Percentiles rank a stretch among this genome's conserved stretches.
Evolutionary conservation across 2,797 vertebrate species (phyloP).

Genomic region (Pterois miles): DNA sequence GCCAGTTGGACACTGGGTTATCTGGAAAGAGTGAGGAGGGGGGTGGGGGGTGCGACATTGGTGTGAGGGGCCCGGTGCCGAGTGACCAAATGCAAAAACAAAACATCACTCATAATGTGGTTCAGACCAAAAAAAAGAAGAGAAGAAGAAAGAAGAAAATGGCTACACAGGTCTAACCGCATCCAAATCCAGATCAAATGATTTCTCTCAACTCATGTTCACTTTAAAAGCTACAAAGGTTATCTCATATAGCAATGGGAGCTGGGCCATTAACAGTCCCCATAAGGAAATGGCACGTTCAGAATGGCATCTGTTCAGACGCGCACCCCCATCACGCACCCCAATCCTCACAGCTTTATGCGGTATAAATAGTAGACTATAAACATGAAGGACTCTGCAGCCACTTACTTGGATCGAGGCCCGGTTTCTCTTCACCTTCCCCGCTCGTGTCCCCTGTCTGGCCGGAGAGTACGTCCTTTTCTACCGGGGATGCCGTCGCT

Average conservation of each 20-base stretch:
- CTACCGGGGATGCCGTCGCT: conserved; percentile 86
- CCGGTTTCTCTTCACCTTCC: conserved; percentile 89
- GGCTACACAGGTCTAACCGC: conserved; percentile 6
- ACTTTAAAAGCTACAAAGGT: conserved; percentile 31
- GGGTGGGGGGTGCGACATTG: conserved; percentile 49
- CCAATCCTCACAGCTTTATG: conserved; percentile 47
- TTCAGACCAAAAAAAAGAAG: not conserved
- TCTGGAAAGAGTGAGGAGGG: conserved; percentile 82
- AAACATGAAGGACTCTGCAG: conserved; percentile 31
- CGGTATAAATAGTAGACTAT: conserved; percentile 57
- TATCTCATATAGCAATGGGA: conserved; percentile 55
- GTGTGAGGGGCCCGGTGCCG: conserved; percentile 53
- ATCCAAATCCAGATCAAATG: conserved; percentile 3
- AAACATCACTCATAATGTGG: conserved; percentile 20
- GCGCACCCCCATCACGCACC: conserved; percentile 50
- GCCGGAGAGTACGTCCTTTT: conserved; percentile 87
- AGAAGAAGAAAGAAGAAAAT: not conserved
- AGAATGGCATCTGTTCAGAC: conserved; percentile 65
- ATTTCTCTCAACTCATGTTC: conserved; percentile 3
- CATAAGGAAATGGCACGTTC: conserved; percentile 72
- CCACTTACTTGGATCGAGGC: conserved; percentile 94
- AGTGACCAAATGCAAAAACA: conserved; percentile 27
- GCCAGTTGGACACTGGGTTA: conserved; percentile 97
- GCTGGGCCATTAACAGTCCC: conserved; percentile 58
- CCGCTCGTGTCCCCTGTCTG: conserved; percentile 86